Evolutionary conservation across 2,113 vertebrate species (phyloP).

Genomic region (Hylia prasina): DNA sequence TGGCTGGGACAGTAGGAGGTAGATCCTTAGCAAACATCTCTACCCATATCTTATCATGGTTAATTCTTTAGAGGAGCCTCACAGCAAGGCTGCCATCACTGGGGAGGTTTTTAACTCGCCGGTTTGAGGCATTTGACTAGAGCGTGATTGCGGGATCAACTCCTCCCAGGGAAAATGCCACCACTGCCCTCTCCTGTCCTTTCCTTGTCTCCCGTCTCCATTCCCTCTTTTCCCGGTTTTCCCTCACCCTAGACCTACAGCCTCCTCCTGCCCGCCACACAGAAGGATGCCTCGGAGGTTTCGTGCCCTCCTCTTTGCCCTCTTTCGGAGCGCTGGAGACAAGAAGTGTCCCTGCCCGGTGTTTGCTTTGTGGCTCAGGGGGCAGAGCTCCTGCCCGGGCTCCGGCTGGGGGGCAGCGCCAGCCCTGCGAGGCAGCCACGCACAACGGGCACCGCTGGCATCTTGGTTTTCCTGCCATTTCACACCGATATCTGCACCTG

Average conservation of each 20-base stretch:
- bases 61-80: neutral
- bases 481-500: neutral
- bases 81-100: neutral
- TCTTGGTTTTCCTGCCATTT: neutral
- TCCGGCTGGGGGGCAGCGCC: neutral
- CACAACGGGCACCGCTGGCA: neutral
- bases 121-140: neutral
- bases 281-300: neutral
- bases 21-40: neutral
- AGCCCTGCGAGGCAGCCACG: rapidly evolving
- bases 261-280: neutral
- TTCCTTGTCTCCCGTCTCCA: neutral
- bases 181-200: conserved; percentile 65
- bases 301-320: neutral
- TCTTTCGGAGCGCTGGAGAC: neutral
- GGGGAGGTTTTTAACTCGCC: neutral
- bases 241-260: neutral
- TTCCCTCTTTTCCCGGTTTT: neutral
- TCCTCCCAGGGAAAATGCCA: conserved; percentile 35
- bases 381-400: neutral
- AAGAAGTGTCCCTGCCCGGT: neutral
- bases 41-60: neutral
- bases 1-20: neutral
- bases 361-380: neutral
- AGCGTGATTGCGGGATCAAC: neutral